Evolutionary conservation across 2,888 invertebrate genomes (phyloP), one percentile per base, ranked within the genome.

Genomic region (Temnothorax unifasciatus): DNA sequence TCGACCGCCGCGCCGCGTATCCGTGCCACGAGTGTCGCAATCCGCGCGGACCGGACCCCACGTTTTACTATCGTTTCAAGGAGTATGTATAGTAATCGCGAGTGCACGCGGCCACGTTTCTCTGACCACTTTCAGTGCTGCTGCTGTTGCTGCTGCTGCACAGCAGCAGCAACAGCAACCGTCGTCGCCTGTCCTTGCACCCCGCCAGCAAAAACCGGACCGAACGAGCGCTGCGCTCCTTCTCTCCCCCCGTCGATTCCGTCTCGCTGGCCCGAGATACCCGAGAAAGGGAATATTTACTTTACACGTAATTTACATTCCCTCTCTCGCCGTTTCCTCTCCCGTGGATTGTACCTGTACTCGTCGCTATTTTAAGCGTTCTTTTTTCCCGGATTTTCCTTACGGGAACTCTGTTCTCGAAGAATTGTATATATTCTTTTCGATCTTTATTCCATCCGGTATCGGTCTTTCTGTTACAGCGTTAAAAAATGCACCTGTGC

Each of bases 171-270:
- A 64, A 9, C 66, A 11, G 52, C 54, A 64, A 6, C 41, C 66
- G 73, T 83, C 88, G 63, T 66, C 79, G 87, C 76, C 75, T 88
- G 90, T 90, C 90, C 90, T 90, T 90, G 90, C 89, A 89, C 85
- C 86, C 86, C 69, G 74, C 83, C 64, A 74, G 86, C 90, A 90
- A 90, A 90, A 90, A 90, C 90, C 90, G 87, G 90, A 90, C 84
- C 88, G 79, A 68, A 34, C 47, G 34, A n/a, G 29, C 68, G 61
- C 74, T 41, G 21, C 54, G 52, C 54, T 82, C 83, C 73, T 82
- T 71, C 63, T 71, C 63, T 75, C 74, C 38, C 68, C 82, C 34
- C 77, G 13, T 59, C 50, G 57, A 76, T 77, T 83, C 84, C 63
- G 73, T 77, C 82, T 75, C 79, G 54, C 54, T 84, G 66, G 61